These are phyloP conservation scores for Bothrops jararaca DNA, from an alignment of 2,113 vertebrate genomes.

Conservation along the genomic window DNA sequence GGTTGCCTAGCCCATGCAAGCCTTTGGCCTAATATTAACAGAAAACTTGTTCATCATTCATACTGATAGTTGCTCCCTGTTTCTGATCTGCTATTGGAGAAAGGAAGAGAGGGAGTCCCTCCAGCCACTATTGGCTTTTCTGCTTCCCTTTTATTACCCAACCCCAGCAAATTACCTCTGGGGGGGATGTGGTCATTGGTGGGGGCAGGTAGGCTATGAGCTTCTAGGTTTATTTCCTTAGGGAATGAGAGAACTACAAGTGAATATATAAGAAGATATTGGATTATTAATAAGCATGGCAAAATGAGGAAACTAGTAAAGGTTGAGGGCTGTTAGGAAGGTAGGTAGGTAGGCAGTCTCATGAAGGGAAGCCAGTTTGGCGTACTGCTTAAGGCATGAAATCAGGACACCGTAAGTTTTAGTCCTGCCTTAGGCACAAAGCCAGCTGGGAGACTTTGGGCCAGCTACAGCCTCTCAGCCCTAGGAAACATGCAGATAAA, in stretches of 20 bases:
- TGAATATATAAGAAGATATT: background rate
- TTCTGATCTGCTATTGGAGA: no score
- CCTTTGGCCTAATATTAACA: background rate
- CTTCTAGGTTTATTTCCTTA: background rate
- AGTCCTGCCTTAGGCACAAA: background rate
- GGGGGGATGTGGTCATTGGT: background rate
- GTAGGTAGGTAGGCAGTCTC: background rate
- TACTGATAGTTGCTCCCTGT: background rate
- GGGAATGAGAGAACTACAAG: background rate
- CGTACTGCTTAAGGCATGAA: background rate
- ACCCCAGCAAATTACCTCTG: background rate
- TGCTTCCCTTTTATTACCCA: background rate
- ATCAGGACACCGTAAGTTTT: background rate
- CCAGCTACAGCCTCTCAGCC: background rate
- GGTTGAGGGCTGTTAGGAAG: background rate
- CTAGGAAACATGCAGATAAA: background rate
- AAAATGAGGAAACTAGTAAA: background rate
- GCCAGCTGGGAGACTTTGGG: no score
- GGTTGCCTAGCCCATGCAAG: background rate
- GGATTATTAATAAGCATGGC: background rate
- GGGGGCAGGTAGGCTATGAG: background rate
- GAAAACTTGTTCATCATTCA: background rate
- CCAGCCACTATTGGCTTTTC: background rate
- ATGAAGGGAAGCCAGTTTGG: background rate
- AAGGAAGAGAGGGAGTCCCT: background rate